These are phyloP conservation scores for Leucosticte australis DNA, from an alignment of 2,113 vertebrate genomes.

Conservation along the genomic window DNA sequence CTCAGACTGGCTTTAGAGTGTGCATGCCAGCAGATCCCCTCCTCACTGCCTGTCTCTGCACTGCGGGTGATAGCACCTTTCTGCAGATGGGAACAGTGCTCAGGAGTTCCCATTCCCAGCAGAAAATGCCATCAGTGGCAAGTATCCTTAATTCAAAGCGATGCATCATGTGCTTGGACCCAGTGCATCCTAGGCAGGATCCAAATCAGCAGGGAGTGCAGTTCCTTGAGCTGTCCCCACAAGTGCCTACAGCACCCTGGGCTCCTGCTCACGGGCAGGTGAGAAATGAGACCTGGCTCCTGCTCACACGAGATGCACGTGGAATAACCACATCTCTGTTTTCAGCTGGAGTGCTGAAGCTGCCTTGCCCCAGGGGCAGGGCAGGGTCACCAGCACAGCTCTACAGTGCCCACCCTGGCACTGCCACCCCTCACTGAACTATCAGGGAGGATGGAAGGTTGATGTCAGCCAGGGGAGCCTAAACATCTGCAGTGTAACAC, in stretches of 20 bases:
- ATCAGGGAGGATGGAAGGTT: not conserved
- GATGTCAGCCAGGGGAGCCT: not conserved
- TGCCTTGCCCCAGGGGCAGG: not conserved
- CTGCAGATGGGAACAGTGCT: not conserved
- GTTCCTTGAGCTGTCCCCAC: not conserved
- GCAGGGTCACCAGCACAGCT: not conserved
- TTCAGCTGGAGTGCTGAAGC: not conserved
- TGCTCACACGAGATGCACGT: fast-evolving
- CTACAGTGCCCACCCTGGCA: not conserved
- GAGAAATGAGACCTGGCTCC: not conserved
- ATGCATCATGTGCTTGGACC: not conserved
- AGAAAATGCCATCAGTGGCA: not conserved
- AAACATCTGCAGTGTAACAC: fast-evolving
- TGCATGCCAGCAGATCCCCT: not conserved
- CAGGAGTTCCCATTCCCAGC: not conserved
- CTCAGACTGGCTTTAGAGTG: not conserved
- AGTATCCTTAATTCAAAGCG: fast-evolving
- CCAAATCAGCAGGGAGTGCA: not conserved
- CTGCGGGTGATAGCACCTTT: not conserved
- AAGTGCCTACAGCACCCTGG: not conserved
- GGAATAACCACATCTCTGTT: not conserved
- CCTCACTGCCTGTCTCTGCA: not conserved
- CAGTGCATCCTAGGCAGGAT: not conserved
- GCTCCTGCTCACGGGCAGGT: fast-evolving
- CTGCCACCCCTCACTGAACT: not conserved